A percentile compares a stretch with the other conserved stretches of the same genome.
These are phyloP conservation scores for Tetrao urogallus DNA, from an alignment of 2,113 vertebrate species.

Conservation along the genomic window DNA sequence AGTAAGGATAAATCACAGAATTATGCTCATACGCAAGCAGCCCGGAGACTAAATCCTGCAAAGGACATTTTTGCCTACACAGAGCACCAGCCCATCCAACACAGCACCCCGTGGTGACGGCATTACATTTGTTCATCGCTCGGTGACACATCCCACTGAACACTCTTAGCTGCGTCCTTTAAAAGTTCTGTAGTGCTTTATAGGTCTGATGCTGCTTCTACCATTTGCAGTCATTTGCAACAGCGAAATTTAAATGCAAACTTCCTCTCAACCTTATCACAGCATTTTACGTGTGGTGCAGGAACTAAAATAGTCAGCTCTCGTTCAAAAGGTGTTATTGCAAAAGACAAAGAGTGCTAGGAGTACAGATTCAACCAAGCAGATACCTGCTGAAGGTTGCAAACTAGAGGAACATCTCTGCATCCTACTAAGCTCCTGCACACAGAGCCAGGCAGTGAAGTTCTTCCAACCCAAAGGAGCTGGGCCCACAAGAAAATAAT, in stretches of 20 bases:
- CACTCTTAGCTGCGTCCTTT: background rate
- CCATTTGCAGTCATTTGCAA: background rate
- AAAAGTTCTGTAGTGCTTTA: background rate
- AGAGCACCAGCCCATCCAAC: background rate
- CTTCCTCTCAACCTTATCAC: background rate
- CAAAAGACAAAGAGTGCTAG: background rate
- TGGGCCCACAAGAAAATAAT: background rate
- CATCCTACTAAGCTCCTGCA: background rate
- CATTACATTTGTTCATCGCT: background rate
- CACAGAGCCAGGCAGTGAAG: background rate
- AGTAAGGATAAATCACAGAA: conserved; percentile 23
- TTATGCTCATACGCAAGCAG: background rate
- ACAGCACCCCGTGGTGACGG: background rate
- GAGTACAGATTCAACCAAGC: background rate
- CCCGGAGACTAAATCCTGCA: background rate
- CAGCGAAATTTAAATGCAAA: background rate
- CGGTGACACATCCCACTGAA: background rate
- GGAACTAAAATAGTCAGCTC: background rate
- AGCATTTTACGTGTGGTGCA: fast-evolving
- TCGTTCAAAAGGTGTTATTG: background rate
- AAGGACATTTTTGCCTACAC: background rate
- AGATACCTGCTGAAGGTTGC: background rate
- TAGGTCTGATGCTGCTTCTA: background rate
- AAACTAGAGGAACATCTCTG: background rate
- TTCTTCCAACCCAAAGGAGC: background rate